Evolutionary conservation across 2,113 vertebrate genomes (phyloP).

Genomic region (Brachyhypopomus gauderio): DNA sequence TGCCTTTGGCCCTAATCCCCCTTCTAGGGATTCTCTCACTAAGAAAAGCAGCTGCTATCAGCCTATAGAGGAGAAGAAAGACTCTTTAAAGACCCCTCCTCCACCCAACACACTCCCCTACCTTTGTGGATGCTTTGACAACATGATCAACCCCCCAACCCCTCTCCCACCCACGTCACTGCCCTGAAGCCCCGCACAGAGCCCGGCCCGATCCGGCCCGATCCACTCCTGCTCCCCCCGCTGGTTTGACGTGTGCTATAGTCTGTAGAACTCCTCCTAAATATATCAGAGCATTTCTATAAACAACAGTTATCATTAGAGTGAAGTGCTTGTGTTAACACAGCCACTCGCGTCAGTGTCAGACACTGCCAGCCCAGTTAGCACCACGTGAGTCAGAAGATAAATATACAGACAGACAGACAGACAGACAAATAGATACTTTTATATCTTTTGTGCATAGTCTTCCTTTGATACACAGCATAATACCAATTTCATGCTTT

Average conservation of each 20-base stretch:
- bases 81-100: slow-evolving; percentile 57
- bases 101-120: slow-evolving; percentile 46
- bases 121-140: slow-evolving; percentile 63
- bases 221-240: too few relatives aligned
- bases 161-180: background rate
- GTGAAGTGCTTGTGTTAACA: background rate
- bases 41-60: slow-evolving; percentile 68
- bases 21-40: slow-evolving; percentile 68
- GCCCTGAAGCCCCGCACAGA: too few relatives aligned
- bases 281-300: background rate
- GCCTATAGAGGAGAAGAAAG: slow-evolving; percentile 61
- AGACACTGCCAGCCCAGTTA: slow-evolving; percentile 33
- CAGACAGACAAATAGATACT: background rate
- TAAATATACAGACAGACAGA: slow-evolving; percentile 50
- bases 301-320: slow-evolving; percentile 10
- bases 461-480: too few relatives aligned
- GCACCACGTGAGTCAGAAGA: slow-evolving; percentile 64
- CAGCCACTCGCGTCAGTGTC: background rate
- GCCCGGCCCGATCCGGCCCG: too few relatives aligned
- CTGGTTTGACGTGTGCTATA: too few relatives aligned
- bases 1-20: slow-evolving; percentile 69
- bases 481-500: too few relatives aligned
- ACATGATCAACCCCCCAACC: slow-evolving; percentile 49
- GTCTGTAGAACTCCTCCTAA: too few relatives aligned
- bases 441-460: too few relatives aligned